Evolutionary conservation across 2,888 invertebrate genomes (phyloP), one percentile per base, ranked within the genome.

Genomic region (Cryptops parisi): DNA sequence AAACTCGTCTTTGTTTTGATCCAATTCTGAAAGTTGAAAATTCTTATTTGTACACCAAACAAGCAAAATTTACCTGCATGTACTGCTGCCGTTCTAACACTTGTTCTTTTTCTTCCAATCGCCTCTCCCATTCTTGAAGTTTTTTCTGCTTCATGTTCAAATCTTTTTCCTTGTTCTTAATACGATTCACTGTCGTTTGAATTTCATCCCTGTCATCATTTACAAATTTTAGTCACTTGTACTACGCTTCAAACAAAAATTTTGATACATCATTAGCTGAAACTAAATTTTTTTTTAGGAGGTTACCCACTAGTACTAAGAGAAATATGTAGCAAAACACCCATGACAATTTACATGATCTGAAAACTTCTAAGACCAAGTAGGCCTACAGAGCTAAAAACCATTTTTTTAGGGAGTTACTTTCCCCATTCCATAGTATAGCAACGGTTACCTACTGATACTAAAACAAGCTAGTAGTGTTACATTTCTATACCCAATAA

Each of bases 141-240:
- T 66, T 63, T 48, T 61, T 58, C 54, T 68, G 67, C 52, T 66
- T 67, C 24, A 59, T 59, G 21, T 64, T 63, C 22, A 68, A 59
- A 52, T 67, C 62, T 53, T 63, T 62, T 58, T 69, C 68, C 3
- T 64, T 66, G 54, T 58, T 62, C 53, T 68, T 66, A 55, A 68
- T 58, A 27, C 64, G 57, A 19, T 64, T 64, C 24, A 68, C 54
- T 0, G 67, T 68, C 2, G 59, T 59, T 53, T 68, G 64, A 43
- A 68, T 69, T 56, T 68, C 68, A 56, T 63, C 60, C 55, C 67
- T 67, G 33, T 19, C 17, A 22, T n/a, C 22, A 46, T 19, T 2
- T 6, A 22, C 12, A 21, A 46, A 3, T n/a, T n/a, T n/a, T n/a
- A n/a, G n/a, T n/a, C n/a, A n/a, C n/a, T n/a, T n/a, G n/a, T n/a